A percentile compares a stretch with the other conserved stretches of the same genome.
Conservation (phyloP, 2,113 vertebrate genomes). For the Dicrurus megarhynchus region DNA sequence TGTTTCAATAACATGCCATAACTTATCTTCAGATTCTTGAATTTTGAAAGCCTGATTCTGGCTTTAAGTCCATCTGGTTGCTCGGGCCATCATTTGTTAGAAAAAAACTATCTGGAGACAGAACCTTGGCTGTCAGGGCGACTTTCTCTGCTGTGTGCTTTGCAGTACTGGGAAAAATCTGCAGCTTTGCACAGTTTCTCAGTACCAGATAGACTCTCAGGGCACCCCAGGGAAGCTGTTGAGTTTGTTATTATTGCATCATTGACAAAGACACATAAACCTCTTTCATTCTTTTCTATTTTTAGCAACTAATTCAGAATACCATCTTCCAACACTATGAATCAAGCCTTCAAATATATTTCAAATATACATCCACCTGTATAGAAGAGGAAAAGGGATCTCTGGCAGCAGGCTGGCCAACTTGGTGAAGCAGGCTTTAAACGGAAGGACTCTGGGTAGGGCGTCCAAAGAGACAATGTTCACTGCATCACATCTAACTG, state of each 20-base stretch:
- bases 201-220: neutral
- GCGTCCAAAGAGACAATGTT: neutral
- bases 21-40: neutral
- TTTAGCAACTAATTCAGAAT: neutral
- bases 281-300: neutral
- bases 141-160: neutral
- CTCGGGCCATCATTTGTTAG: neutral
- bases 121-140: neutral
- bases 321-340: neutral
- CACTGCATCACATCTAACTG: neutral
- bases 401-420: neutral
- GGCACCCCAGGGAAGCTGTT: neutral
- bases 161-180: neutral
- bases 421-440: neutral
- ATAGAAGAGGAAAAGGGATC: neutral
- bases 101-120: neutral
- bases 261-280: slow-evolving; percentile 16
- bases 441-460: neutral
- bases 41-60: neutral
- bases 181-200: neutral
- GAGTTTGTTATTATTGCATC: neutral
- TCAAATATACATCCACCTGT: neutral
- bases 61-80: neutral
- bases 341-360: neutral
- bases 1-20: neutral